Percentiles rank a stretch among this genome's conserved stretches.
These are phyloP conservation scores for Alloplasta piceator DNA, from an alignment of 2,888 invertebrate species.

Conservation along the genomic window DNA sequence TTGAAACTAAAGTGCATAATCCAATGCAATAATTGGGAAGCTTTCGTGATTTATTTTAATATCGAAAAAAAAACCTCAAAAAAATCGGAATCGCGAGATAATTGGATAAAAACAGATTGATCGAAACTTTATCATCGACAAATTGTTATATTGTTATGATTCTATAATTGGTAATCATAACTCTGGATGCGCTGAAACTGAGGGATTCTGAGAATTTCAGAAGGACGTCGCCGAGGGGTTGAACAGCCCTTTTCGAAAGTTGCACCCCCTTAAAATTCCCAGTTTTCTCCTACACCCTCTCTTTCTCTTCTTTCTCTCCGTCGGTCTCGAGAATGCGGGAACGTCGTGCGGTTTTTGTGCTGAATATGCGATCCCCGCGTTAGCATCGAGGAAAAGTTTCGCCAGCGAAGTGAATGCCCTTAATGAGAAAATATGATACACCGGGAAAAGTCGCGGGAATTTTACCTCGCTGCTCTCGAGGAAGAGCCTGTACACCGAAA, in stretches of 20 bases:
- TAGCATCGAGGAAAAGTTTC: constrained; percentile 69
- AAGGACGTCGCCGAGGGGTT: not conserved
- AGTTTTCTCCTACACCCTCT: too few species aligned
- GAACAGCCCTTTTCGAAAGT: constrained; percentile 8
- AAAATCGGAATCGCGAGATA: too few species aligned
- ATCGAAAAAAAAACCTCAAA: too few species aligned
- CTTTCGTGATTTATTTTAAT: not conserved
- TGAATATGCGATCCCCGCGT: constrained; percentile 54
- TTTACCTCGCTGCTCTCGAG: constrained; percentile 23
- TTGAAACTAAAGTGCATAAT: too few species aligned
- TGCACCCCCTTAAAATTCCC: constrained; percentile 27
- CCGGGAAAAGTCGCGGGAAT: constrained; percentile 49
- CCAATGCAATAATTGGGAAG: too few species aligned
- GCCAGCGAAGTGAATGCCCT: constrained; percentile 71
- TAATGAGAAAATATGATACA: constrained; percentile 79
- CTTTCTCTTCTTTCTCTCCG: not conserved
- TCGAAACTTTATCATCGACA: too few species aligned
- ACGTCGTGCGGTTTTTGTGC: constrained; percentile 39
- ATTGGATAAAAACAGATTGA: too few species aligned
- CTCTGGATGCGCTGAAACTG: not conserved
- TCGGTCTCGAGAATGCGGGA: constrained; percentile 36
- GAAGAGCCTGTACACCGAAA: constrained; percentile 57
- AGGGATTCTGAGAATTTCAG: not conserved
- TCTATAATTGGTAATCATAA: too few species aligned
- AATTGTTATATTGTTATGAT: too few species aligned